Base-by-base conservation (phyloP, 2,888 invertebrate genomes). In the Archaeoteleia sp. region DNA sequence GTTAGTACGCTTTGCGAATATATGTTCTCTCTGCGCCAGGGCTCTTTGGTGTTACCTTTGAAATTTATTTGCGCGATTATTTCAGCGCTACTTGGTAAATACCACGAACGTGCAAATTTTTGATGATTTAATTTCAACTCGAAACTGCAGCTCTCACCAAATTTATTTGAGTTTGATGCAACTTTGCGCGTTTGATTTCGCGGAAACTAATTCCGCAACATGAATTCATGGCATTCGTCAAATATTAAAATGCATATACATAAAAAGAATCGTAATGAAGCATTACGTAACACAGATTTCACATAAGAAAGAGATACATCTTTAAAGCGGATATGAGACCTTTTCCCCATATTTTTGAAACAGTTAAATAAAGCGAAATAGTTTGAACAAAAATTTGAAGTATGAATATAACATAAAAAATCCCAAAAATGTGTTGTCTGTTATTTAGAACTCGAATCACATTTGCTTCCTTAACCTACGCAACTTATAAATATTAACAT, bases 111-210 rank as follows among this genome's bases (percentile, higher is more conserved):
- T 39, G 51, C 49, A 40, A 51, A 46, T 65, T 65, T 65, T 35
- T 27, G 40, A 57, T 65, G 57, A 65, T 65, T 57, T 45, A 57
- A 57, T 65, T 65, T 65, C 15, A 45, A 29, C 51, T 46, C 34
- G 51, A 10, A 49, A 49, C 54, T 37, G 48, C 32, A 54, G 48
- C 62, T 55, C 54, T 43, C 48, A 48, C 30, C 42, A 55, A 55
- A 62, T 49, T 55, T 62, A 55, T 54, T 62, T 55, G 62, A 55
- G 62, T 55, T 54, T 55, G 54, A 55, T 43, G 54, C 42, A 62
- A 63, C 63, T 63, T 63, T 27, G 40, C 51, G 45, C 37, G 46
- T 65, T 65, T 65, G 65, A 65, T 65, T 57, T 27, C 20, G 45
- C 45, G 25, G 39, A 55, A 54, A 48, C 48, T 62, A 55, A 40